Evolutionary conservation across 2,113 vertebrate genomes (phyloP).

Genomic region (Poeciliopsis occidentalis): DNA sequence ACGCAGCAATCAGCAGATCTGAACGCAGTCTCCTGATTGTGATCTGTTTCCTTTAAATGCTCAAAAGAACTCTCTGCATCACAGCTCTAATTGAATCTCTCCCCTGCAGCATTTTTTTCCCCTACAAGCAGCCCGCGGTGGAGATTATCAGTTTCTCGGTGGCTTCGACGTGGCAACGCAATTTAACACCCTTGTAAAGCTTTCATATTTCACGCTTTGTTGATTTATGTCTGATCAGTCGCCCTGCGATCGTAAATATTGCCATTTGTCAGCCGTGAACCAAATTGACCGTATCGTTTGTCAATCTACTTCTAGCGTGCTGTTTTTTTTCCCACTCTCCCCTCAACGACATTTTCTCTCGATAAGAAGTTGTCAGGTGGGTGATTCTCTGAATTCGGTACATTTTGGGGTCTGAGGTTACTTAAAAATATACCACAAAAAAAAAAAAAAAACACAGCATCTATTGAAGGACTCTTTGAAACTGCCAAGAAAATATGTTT

Average conservation of each 20-base stretch:
- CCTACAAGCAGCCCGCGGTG: conserved; percentile 57
- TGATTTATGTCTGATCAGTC: conserved; percentile 71
- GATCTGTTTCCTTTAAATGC: conserved; percentile 73
- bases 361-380: conserved; percentile 45
- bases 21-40: conserved; percentile 61
- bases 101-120: conserved; percentile 47
- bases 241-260: conserved; percentile 59
- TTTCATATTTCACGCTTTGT: conserved; percentile 60
- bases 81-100: conserved; percentile 74
- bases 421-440: too few relatives aligned
- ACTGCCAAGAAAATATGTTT: too few relatives aligned
- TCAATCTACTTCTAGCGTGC: conserved; percentile 30
- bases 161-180: conserved; percentile 58
- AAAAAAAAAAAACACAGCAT: too few relatives aligned
- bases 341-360: conserved; percentile 12
- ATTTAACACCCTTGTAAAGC: conserved; percentile 66
- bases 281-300: conserved; percentile 56
- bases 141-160: conserved; percentile 66
- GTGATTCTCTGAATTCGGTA: conserved; percentile 14
- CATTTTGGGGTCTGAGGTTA: too few relatives aligned
- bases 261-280: conserved; percentile 57
- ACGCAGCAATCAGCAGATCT: conserved; percentile 64
- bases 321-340: conserved; percentile 22
- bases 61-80: conserved; percentile 65
- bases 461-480: too few relatives aligned